These are phyloP conservation scores for Melitaea cinxia DNA, from an alignment of 1,140 invertebrate genomes.

Conservation along the genomic window DNA sequence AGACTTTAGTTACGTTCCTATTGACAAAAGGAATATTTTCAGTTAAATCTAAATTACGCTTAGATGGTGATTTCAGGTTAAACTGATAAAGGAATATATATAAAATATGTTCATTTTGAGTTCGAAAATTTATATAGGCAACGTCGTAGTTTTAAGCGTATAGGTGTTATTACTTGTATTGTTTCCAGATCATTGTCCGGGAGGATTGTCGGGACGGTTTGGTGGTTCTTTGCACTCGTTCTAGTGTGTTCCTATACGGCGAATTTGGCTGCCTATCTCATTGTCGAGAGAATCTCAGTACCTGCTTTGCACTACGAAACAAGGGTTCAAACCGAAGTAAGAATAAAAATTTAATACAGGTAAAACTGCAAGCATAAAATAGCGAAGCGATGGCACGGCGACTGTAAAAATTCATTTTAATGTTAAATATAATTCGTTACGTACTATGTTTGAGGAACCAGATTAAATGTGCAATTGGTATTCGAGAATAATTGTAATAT, in stretches of 20 bases:
- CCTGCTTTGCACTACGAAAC: conserved; percentile 95
- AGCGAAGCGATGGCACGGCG: conserved; percentile 42
- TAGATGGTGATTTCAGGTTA: too few species aligned
- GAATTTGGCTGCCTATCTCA: conserved; percentile 98
- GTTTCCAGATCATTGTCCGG: conserved; percentile 92
- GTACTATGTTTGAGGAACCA: too few species aligned
- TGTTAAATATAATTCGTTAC: too few species aligned
- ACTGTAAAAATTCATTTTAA: conserved; percentile 18
- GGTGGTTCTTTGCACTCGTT: conserved; percentile 99
- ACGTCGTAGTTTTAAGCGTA: neutral
- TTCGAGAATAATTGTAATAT: too few species aligned
- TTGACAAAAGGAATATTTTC: too few species aligned
- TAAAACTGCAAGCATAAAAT: conserved; percentile 51
- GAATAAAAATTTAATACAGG: conserved; percentile 78
- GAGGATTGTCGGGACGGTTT: conserved; percentile 96
- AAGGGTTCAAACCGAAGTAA: conserved; percentile 96
- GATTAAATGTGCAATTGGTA: too few species aligned
- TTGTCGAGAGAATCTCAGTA: conserved; percentile 96
- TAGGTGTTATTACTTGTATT: neutral
- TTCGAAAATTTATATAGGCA: too few species aligned
- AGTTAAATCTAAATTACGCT: neutral
- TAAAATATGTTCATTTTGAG: too few species aligned
- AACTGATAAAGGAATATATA: too few species aligned
- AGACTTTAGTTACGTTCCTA: too few species aligned
- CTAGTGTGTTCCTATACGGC: conserved; percentile 99